Percentiles rank a stretch among this genome's conserved stretches.
phyloP scores from a whole-genome alignment of 2,888 invertebrate genomes.

The Coronaproctus castanopsis region DNA sequence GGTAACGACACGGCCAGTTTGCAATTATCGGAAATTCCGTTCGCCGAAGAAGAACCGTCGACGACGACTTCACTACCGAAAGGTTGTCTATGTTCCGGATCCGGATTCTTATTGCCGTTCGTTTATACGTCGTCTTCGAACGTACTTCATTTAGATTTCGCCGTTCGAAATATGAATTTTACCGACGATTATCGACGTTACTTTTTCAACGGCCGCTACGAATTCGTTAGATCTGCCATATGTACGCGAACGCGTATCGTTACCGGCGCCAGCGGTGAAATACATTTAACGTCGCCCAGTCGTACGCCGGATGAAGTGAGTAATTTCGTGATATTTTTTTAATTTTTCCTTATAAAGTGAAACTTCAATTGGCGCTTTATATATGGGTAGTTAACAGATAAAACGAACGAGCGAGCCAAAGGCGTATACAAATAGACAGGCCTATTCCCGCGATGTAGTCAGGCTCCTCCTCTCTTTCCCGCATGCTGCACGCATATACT shows the following conservation, averaged over 20 bases:
- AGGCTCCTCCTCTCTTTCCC: too few species aligned
- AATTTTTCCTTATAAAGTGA: too few species aligned
- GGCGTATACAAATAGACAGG: too few species aligned
- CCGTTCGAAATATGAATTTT: constrained; percentile 62
- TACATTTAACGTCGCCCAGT: constrained; percentile 36
- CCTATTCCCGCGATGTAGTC: too few species aligned
- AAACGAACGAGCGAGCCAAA: too few species aligned
- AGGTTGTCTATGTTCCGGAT: constrained; percentile 56
- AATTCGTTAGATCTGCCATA: constrained; percentile 50
- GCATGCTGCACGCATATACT: background rate
- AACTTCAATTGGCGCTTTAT: too few species aligned
- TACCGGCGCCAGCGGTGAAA: constrained; percentile 55
- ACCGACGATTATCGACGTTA: constrained; percentile 66
- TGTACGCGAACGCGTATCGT: constrained; percentile 49
- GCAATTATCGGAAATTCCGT: constrained; percentile 30
- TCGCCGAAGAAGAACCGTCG: constrained; percentile 16
- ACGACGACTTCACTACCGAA: constrained; percentile 33
- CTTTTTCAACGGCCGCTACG: constrained; percentile 65
- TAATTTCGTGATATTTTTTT: too few species aligned
- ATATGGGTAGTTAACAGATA: too few species aligned
- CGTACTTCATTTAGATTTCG: constrained; percentile 60
- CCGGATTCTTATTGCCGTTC: constrained; percentile 35
- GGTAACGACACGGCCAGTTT: constrained; percentile 48
- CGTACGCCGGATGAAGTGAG: constrained; percentile 33
- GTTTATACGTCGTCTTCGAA: constrained; percentile 55